Evolutionary conservation across 2,888 invertebrate species (phyloP).

Genomic region (Chorisops tibialis): DNA sequence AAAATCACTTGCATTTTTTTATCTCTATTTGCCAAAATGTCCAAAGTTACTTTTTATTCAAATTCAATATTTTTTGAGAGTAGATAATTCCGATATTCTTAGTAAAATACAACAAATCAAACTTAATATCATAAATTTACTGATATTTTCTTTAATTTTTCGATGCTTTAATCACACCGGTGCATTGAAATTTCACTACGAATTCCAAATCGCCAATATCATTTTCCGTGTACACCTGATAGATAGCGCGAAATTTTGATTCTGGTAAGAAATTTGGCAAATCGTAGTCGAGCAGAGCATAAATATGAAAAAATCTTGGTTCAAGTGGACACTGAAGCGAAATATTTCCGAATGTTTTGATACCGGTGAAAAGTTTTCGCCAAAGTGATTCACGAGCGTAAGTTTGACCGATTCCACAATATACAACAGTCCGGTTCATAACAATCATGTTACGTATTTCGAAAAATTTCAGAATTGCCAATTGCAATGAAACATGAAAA

Average conservation of each 20-base stretch:
- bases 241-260: not conserved
- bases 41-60: no score
- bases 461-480: not conserved
- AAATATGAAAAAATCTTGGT: not conserved
- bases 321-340: not conserved
- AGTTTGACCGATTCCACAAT: not conserved
- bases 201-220: not conserved
- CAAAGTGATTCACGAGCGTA: not conserved
- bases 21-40: no score
- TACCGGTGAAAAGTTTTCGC: not conserved
- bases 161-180: not conserved
- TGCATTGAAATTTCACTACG: not conserved
- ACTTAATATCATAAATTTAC: no score
- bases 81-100: no score
- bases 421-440: not conserved
- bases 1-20: no score
- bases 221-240: slow-evolving; percentile 4
- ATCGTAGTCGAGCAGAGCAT: not conserved
- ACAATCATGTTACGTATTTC: not conserved
- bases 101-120: no score
- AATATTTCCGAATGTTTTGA: not conserved
- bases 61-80: no score
- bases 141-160: no score
- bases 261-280: not conserved
- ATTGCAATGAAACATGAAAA: not conserved